Evolutionary conservation across 2,113 vertebrate species (phyloP), one percentile per base, ranked within the genome.

Genomic region (Chaetura pelagica): DNA sequence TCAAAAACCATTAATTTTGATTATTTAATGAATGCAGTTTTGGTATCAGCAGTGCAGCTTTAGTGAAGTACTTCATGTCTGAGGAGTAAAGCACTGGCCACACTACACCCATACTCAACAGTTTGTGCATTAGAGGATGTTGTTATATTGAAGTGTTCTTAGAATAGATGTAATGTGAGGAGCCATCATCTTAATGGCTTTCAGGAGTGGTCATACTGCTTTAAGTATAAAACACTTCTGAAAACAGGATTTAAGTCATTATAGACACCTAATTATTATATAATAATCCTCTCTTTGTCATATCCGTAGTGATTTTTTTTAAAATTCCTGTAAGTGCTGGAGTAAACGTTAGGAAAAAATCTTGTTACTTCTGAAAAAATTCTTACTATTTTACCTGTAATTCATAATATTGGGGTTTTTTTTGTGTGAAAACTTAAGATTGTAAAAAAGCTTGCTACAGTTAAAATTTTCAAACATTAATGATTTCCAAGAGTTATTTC

Each of bases 401-500:
- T 58, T 15, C 6, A 10, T 4, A 30, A 7, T 42, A 8, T 10
- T 52, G 2, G 18, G n/a, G n/a, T n/a, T n/a, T n/a, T 38, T 0
- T 32, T 62, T 72, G 54, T 9, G 1, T 12, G 7, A 35, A 77
- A 69, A 10, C 7, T 24, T 46, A 18, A 27, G 16, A 5, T 42
- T 16, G 9, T 29, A 10, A 10, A 67, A 79, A 32, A 32, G n/a
- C 16, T 46, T 42, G 7, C 3, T 54, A 0, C 7, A 22, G 10
- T 54, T 77, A 20, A 74, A n/a, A 3, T 3, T 7, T 66, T 9
- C 35, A 75, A 42, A 52, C 5, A 2, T n/a, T 17, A n/a, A 35
- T 44, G 76, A 13, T 4, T 58, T 69, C 11, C 6, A n/a, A 54
- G 13, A 82, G 51, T 6, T 44, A 12, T 32, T 54, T 66, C 4